These are phyloP conservation scores for Rambutsinella grinnellia DNA, from an alignment of 2,888 invertebrate genomes.

Conservation along the genomic window DNA sequence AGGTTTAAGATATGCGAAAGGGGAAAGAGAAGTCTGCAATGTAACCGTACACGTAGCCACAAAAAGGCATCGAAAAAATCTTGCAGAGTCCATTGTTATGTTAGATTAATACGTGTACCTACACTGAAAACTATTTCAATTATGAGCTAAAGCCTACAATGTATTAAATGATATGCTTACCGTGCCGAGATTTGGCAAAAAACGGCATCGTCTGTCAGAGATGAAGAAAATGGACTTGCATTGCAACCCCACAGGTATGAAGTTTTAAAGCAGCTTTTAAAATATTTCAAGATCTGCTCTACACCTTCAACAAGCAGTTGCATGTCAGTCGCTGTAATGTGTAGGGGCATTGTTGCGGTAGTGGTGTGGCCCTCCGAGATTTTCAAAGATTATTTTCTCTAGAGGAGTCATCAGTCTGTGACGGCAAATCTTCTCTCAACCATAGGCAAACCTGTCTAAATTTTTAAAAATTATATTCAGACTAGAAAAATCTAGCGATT, in stretches of 20 bases:
- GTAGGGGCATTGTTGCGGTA: not conserved
- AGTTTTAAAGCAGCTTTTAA: not conserved
- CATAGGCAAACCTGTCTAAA: slow-evolving; percentile 37
- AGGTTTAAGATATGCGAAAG: not conserved
- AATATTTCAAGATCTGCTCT: not conserved
- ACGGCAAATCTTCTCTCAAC: slow-evolving; percentile 26
- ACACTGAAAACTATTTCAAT: not conserved
- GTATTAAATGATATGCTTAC: not conserved
- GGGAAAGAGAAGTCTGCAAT: not conserved
- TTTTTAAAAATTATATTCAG: not conserved
- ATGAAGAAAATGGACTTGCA: not conserved
- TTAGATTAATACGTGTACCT: not conserved
- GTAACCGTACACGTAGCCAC: not conserved
- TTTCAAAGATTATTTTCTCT: not conserved
- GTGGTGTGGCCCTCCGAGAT: not conserved
- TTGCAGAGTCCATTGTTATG: not conserved
- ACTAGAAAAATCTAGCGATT: not conserved
- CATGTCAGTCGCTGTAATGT: not conserved
- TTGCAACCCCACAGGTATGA: not conserved
- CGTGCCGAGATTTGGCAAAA: not conserved
- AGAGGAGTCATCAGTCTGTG: slow-evolving; percentile 43
- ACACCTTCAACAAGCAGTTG: not conserved
- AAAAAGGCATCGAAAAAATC: not conserved
- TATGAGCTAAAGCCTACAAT: not conserved
- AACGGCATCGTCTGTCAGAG: not conserved